Evolutionary conservation across 2,797 vertebrate species (phyloP).

Genomic region (Linurgus olivaceus): DNA sequence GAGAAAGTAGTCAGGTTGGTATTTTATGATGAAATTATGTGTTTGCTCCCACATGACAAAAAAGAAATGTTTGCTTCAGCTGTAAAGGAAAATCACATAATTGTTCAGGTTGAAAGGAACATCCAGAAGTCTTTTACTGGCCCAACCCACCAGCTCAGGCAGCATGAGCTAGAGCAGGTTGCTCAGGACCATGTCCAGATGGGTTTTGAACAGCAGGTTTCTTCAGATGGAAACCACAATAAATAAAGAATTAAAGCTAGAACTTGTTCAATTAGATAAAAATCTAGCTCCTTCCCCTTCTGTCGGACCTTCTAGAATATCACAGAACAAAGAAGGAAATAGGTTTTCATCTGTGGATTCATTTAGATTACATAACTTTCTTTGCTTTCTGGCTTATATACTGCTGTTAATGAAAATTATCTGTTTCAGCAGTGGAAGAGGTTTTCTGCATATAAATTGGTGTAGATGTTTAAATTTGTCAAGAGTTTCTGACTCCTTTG

Average conservation of each 20-base stretch:
- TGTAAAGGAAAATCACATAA: background rate
- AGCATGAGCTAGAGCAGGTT: background rate
- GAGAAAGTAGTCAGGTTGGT: background rate
- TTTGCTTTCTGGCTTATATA: background rate
- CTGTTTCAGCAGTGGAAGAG: background rate
- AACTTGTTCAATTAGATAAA: background rate
- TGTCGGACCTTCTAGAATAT: background rate
- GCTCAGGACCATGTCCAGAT: rapidly evolving
- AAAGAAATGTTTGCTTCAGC: background rate
- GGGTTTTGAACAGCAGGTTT: background rate
- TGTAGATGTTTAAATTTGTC: background rate
- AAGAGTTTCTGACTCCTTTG: background rate
- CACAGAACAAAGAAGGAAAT: background rate
- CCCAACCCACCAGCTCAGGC: background rate
- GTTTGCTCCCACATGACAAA: background rate
- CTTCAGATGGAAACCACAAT: background rate
- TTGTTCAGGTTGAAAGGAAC: background rate
- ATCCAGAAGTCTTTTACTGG: background rate
- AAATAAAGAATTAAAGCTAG: background rate
- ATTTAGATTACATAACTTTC: background rate
- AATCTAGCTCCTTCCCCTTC: background rate
- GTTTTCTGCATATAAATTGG: background rate
- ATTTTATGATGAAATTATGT: background rate
- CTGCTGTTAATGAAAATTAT: background rate
- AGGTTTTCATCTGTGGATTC: background rate